These are phyloP conservation scores for Phoeniculus purpureus DNA, from an alignment of 2,797 vertebrate genomes.

Conservation along the genomic window DNA sequence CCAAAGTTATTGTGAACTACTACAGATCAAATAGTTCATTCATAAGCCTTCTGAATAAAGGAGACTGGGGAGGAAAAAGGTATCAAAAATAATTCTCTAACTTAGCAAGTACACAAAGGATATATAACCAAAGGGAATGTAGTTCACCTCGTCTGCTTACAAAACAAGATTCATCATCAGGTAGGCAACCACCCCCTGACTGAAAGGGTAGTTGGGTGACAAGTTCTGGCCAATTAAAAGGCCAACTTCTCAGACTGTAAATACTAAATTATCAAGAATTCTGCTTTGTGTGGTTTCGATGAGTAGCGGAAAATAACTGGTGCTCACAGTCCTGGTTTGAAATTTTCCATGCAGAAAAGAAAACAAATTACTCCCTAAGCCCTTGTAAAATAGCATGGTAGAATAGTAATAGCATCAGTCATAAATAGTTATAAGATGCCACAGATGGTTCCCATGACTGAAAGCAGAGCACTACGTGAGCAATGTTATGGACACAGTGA, in stretches of 20 bases:
- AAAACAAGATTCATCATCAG: neutral
- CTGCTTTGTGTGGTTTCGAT: neutral
- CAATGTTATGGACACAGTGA: accelerated
- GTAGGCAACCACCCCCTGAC: neutral
- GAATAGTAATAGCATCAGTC: neutral
- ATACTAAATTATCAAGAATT: neutral
- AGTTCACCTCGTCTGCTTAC: neutral
- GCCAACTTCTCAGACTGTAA: neutral
- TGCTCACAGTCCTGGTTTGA: neutral
- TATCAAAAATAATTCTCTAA: neutral
- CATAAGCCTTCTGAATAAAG: neutral
- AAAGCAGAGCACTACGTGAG: neutral
- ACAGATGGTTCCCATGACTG: neutral
- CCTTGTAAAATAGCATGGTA: neutral
- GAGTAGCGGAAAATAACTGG: neutral
- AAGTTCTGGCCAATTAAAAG: neutral
- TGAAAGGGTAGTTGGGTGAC: neutral
- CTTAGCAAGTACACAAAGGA: neutral
- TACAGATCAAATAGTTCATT: neutral
- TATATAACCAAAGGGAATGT: neutral
- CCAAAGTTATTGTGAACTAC: neutral
- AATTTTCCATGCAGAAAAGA: neutral
- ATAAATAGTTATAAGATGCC: neutral
- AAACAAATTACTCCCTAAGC: neutral
- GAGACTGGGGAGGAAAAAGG: accelerated